These are phyloP conservation scores for Colletes gigas DNA, from an alignment of 1,140 invertebrate species.

Conservation along the genomic window DNA sequence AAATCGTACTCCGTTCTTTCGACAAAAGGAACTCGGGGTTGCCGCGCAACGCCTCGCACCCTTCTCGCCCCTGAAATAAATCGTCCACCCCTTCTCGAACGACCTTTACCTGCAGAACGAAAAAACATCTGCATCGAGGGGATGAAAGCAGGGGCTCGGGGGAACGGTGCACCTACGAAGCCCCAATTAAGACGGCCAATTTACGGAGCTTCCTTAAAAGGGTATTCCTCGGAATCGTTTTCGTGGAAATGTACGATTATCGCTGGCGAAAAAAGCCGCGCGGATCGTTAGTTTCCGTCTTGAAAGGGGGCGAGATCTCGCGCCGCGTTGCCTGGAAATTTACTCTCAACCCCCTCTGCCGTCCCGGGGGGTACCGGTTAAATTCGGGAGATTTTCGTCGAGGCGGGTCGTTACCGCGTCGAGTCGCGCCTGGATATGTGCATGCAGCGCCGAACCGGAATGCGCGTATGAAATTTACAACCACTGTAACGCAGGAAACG, in stretches of 20 bases:
- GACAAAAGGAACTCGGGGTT: not conserved
- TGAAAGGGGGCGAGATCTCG: not conserved
- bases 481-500: slow-evolving; percentile 67
- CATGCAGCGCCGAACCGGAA: slow-evolving; percentile 49
- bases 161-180: not conserved
- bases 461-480: slow-evolving; percentile 74
- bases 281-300: slow-evolving; percentile 22
- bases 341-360: slow-evolving; percentile 7
- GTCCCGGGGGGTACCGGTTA: slow-evolving; percentile 45
- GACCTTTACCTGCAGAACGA: slow-evolving; percentile 22
- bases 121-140: slow-evolving; percentile 13
- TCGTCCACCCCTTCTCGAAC: slow-evolving; percentile 4
- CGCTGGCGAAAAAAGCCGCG: not conserved
- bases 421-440: slow-evolving; percentile 52
- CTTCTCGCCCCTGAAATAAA: slow-evolving; percentile 14
- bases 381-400: slow-evolving; percentile 58
- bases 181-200: slow-evolving; percentile 39
- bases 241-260: slow-evolving; percentile 20
- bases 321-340: slow-evolving; percentile 7
- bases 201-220: slow-evolving; percentile 34
- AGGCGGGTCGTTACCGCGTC: slow-evolving; percentile 52
- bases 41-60: not conserved
- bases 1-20: slow-evolving; percentile 26
- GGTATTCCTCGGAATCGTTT: slow-evolving; percentile 8
- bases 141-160: not conserved